A percentile compares a stretch with the other conserved stretches of the same genome.
phyloP scores from a whole-genome alignment of 2,888 invertebrate species.

The Dynastes maya region DNA sequence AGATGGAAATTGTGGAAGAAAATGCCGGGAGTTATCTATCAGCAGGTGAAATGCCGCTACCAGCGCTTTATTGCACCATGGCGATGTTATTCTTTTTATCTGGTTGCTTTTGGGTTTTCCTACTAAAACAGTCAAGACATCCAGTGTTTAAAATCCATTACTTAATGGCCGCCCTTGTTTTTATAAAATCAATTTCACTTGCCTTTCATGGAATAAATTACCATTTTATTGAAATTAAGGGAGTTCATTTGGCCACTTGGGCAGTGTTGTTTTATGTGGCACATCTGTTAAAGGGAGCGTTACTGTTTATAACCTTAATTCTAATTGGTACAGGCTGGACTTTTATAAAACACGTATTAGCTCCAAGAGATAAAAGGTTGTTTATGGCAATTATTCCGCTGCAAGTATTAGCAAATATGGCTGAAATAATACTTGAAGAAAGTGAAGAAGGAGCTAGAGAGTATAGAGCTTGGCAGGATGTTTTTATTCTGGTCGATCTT shows the following conservation, averaged over 20 bases:
- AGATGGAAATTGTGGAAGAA: constrained; percentile 92
- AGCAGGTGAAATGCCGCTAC: constrained; percentile 97
- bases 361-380: constrained; percentile 96
- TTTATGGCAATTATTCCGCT: constrained; percentile 98
- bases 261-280: constrained; percentile 97
- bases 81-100: constrained; percentile 90
- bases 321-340: constrained; percentile 99
- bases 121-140: constrained; percentile 81
- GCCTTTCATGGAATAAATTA: constrained; percentile 96
- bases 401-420: constrained; percentile 97
- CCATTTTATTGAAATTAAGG: constrained; percentile 93
- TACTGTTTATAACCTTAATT: constrained; percentile 96
- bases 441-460: constrained; percentile 94
- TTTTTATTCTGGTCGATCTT: constrained; percentile 94
- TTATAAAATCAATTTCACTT: constrained; percentile 91
- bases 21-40: constrained; percentile 91
- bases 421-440: constrained; percentile 97
- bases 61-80: constrained; percentile 93
- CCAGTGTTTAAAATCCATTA: constrained; percentile 96
- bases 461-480: constrained; percentile 91
- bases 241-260: constrained; percentile 97
- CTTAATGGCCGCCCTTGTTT: constrained; percentile 95
- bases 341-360: constrained; percentile 97
- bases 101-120: constrained; percentile 94
- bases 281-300: constrained; percentile 84